Conservation (phyloP, 2,113 vertebrate species). For the Ramphastos sulfuratus region DNA sequence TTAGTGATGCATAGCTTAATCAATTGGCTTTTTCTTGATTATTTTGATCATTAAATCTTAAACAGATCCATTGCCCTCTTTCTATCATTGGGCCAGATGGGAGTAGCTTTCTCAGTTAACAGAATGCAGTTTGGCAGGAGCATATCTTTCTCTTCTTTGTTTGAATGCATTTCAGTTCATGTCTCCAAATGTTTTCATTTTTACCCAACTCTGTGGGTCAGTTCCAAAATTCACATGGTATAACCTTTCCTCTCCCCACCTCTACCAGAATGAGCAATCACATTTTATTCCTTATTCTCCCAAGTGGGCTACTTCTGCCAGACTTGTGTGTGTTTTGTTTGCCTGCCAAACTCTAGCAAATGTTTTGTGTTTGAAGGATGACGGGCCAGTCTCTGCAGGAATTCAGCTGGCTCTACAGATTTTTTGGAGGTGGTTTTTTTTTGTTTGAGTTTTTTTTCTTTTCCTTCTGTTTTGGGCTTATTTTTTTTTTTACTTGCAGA, state of each 20-base stretch:
- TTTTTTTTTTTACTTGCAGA: not conserved
- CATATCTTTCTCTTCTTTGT: not conserved
- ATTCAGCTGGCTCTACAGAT: conserved; percentile 13
- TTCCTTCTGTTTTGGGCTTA: not conserved
- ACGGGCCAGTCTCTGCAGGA: not conserved
- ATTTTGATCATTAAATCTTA: not conserved
- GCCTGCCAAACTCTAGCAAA: conserved; percentile 48
- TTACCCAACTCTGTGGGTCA: not conserved
- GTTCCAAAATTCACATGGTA: conserved; percentile 26
- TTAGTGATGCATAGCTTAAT: not conserved
- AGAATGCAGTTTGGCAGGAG: not conserved
- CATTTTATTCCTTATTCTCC: conserved; percentile 29
- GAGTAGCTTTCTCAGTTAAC: conserved; percentile 1
- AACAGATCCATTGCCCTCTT: not conserved
- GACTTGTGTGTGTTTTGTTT: conserved; percentile 31
- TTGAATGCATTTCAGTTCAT: conserved; percentile 13
- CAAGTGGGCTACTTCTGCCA: conserved; percentile 10
- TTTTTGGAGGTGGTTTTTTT: not conserved
- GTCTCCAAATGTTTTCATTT: conserved; percentile 27
- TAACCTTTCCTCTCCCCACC: not conserved
- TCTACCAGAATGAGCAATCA: conserved; percentile 23
- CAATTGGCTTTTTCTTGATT: not conserved
- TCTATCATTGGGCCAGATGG: not conserved
- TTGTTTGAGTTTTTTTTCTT: not conserved
- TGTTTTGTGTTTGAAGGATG: conserved; percentile 32